Evolutionary conservation across 2,113 vertebrate genomes (phyloP).

Genomic region (Rhea americana): DNA sequence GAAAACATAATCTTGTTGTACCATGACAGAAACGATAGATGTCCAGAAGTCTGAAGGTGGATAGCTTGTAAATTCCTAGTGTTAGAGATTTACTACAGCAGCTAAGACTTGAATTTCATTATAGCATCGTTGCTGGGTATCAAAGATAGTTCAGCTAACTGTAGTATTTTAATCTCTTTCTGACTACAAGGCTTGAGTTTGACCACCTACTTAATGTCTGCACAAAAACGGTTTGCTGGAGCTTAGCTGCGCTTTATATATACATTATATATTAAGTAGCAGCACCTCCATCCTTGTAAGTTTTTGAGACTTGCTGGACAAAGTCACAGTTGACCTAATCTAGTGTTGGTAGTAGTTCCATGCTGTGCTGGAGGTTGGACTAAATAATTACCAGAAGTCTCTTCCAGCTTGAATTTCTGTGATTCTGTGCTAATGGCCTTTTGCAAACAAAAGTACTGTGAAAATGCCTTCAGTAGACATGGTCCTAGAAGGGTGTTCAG

Average conservation of each 20-base stretch:
- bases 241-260: neutral
- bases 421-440: neutral
- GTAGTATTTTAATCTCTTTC: neutral
- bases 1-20: no score
- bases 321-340: neutral
- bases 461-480: neutral
- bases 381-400: neutral
- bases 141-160: neutral
- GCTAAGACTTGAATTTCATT: neutral
- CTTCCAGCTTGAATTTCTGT: neutral
- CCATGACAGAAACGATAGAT: neutral
- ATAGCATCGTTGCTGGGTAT: neutral
- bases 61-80: neutral
- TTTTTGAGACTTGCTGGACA: neutral
- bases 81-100: neutral
- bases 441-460: neutral
- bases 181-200: neutral
- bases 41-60: neutral
- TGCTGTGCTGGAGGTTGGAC: neutral
- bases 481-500: neutral
- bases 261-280: neutral
- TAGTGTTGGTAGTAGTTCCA: neutral
- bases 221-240: neutral
- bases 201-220: neutral
- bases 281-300: neutral